Conservation (phyloP, 2,888 invertebrate genomes). For the Lasioglossum zephyrum region DNA sequence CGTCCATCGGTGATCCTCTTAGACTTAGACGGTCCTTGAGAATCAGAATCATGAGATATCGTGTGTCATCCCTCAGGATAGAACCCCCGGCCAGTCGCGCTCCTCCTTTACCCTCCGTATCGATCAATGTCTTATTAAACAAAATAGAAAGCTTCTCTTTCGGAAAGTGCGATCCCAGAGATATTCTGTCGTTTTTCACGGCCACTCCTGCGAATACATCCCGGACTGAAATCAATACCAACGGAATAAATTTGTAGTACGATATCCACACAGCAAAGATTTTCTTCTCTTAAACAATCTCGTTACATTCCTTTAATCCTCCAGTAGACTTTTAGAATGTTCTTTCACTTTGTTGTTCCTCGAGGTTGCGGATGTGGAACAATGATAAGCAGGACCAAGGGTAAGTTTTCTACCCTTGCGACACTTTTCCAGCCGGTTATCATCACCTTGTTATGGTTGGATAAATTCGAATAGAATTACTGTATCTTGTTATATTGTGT, state of each 20-base stretch:
- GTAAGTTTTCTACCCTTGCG: neutral
- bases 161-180: neutral
- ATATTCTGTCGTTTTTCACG: neutral
- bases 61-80: conserved; percentile 14
- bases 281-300: neutral
- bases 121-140: conserved; percentile 38
- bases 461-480: neutral
- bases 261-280: neutral
- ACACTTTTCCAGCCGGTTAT: conserved; percentile 7
- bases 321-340: neutral
- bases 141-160: neutral
- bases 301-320: no score
- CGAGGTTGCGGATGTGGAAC: neutral
- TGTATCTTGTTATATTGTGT: neutral
- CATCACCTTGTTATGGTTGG: neutral
- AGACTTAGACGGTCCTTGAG: conserved; percentile 34
- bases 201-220: neutral
- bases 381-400: neutral
- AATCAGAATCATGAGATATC: conserved; percentile 32
- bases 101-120: conserved; percentile 15
- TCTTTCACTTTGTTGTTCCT: neutral
- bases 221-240: neutral
- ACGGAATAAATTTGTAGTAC: neutral
- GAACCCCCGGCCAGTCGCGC: conserved; percentile 7
- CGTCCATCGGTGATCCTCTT: conserved; percentile 29